Base-by-base conservation (phyloP, 2,888 invertebrate species). In the Harmothoe impar region DNA sequence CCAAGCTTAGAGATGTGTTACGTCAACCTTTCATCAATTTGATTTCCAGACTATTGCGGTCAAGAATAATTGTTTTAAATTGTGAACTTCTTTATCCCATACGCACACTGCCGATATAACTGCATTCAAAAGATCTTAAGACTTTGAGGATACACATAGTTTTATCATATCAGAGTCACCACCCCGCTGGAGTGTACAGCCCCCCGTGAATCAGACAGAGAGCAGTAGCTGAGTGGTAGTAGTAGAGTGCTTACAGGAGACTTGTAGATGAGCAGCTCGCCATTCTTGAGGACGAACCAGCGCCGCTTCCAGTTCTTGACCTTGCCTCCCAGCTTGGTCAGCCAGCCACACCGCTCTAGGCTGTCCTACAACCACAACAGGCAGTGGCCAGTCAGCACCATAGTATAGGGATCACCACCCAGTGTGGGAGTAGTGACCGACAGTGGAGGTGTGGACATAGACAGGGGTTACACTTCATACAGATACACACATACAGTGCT, bases 291-390 rank as follows among this genome's bases (percentile, higher is more conserved):
- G 1, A 99, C 98, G 95, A 99, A 99, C 98, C 98, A 99, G 94
- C 99, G 97, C 95, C 99, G 98, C 94, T 98, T 97, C 99, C 99
- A 99, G 0, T 99, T 99, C 96, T 99, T 99, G 35, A 99, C 96
- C 95, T 99, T 98, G 33, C 99, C 99, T 31, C 99, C 99, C 93
- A 98, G 96, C 95, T 98, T 98, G 77, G 98, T 98, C 77, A 98
- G 96, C 94, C 98, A 98, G 0, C 98, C 98, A 93, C 97, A 97
- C 96, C 99, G 99, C 95, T 99, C 99, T 89, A 99, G 90, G 88
- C 85, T 85, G 56, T 91, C 92, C 93, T 93, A 78, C 20, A 81
- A 81, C 93, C 92, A 78, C 5, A 72, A 72, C 29, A 35, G 43
- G 0, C 35, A 81, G 35, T 35, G 33, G 43, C 23, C 43, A 17